A percentile compares a stretch with the other conserved stretches of the same genome.
Evolutionary conservation across 2,113 vertebrate genomes (phyloP).

Genomic region (Scolopax mira): DNA sequence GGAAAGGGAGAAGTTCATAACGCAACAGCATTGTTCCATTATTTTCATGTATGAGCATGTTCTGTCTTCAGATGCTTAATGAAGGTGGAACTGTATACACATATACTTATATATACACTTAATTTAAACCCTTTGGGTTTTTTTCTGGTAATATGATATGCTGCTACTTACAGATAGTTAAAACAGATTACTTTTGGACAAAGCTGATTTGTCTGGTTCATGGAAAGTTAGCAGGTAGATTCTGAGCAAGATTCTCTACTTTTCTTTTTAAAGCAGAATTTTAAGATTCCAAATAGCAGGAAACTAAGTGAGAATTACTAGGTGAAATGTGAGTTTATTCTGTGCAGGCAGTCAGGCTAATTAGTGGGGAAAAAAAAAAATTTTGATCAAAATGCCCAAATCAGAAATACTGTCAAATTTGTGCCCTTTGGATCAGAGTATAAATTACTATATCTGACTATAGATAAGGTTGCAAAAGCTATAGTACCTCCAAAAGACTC

Average conservation of each 20-base stretch:
- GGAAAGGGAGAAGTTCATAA: constrained; percentile 63
- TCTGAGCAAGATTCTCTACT: not conserved
- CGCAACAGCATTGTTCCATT: not conserved
- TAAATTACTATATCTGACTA: not conserved
- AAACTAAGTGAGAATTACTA: not conserved
- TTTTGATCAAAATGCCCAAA: not conserved
- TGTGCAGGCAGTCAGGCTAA: not conserved
- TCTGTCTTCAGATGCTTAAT: constrained; percentile 27
- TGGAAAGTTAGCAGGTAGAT: not conserved
- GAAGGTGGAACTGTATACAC: constrained; percentile 10
- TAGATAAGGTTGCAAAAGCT: not conserved
- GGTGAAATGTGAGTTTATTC: not conserved
- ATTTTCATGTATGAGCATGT: constrained; percentile 1
- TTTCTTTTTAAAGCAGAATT: not conserved
- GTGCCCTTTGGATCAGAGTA: not conserved
- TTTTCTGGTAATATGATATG: not conserved
- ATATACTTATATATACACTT: not conserved
- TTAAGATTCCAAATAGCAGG: not conserved
- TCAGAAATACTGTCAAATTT: not conserved
- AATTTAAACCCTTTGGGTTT: not conserved
- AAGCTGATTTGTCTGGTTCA: not conserved
- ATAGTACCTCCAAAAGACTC: not conserved
- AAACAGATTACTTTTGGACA: not conserved
- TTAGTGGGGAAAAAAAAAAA: not conserved
- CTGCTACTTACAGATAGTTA: not conserved